These are phyloP conservation scores for Phragmatobia fuliginosa DNA, from an alignment of 2,888 invertebrate species.

Conservation along the genomic window DNA sequence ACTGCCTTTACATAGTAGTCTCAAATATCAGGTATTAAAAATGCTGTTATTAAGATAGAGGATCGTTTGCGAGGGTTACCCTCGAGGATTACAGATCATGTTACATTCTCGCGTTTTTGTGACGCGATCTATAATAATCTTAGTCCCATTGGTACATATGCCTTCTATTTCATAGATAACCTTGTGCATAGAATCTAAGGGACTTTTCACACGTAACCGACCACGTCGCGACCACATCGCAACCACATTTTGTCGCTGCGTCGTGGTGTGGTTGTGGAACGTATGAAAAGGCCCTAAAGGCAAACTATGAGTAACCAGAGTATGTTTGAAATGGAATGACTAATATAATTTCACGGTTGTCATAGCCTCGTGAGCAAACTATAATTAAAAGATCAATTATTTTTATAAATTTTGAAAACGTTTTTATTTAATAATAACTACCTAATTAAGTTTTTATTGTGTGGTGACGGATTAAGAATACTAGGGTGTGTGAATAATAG, in stretches of 20 bases:
- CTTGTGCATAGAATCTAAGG: background rate
- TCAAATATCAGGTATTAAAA: background rate
- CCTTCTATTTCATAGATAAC: background rate
- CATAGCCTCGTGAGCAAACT: background rate
- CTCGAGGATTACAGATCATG: background rate
- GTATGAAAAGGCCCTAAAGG: no score
- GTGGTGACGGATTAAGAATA: no score
- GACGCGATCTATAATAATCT: background rate
- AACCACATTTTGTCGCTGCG: no score
- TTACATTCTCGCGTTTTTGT: background rate
- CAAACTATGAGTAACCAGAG: background rate
- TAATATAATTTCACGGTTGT: background rate
- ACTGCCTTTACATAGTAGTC: background rate
- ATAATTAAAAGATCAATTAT: background rate
- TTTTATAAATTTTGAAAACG: no score
- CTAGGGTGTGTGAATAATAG: no score
- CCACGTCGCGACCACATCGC: no score
- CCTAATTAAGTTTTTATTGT: no score
- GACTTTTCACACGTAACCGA: no score
- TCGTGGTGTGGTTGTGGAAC: no score
- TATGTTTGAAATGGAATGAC: background rate
- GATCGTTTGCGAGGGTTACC: background rate
- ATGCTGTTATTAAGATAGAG: background rate
- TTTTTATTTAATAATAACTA: no score
- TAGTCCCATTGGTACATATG: background rate